Base-by-base conservation (phyloP, 2,888 invertebrate genomes). In the Standfussiana lucernea region DNA sequence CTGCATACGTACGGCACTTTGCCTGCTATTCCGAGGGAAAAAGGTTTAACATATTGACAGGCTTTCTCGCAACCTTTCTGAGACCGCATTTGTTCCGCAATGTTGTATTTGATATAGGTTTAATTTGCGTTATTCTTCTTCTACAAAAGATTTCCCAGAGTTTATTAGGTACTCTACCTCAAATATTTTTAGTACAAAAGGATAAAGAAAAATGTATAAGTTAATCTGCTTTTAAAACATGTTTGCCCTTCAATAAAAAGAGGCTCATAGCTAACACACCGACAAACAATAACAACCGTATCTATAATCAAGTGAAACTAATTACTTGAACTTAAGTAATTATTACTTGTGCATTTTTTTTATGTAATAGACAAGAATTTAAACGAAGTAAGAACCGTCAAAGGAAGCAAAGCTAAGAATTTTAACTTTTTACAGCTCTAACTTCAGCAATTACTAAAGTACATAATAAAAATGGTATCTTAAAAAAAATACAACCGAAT, bases 261-360 rank as follows among this genome's bases (percentile, higher is more conserved):
- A 21, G 5, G 8, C 32, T 47, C 18, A 21, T 18, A 71, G 66
- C 37, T 18, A 47, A 82, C 65, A 18, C 28, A 77, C 72, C 75
- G 75, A 79, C 74, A 18, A 35, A 21, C 32, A 82, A 69, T 56
- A n/a, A n/a, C n/a, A n/a, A n/a, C n/a, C n/a, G n/a, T n/a, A n/a
- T n/a, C n/a, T n/a, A n/a, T n/a, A n/a, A n/a, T n/a, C n/a, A n/a
- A n/a, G n/a, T n/a, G n/a, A n/a, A n/a, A n/a, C n/a, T n/a, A n/a
- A n/a, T n/a, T n/a, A n/a, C n/a, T n/a, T n/a, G n/a, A n/a, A n/a
- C n/a, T n/a, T n/a, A n/a, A n/a, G n/a, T n/a, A n/a, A n/a, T n/a
- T n/a, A n/a, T n/a, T n/a, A n/a, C n/a, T n/a, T n/a, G n/a, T n/a
- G n/a, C n/a, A n/a, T n/a, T n/a, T n/a, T n/a, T n/a, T n/a, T n/a